Percentiles rank a stretch among this genome's conserved stretches.
Conservation (phyloP, 53 echinoderm and acorn worm genomes). For the Zoroaster sp. region DNA sequence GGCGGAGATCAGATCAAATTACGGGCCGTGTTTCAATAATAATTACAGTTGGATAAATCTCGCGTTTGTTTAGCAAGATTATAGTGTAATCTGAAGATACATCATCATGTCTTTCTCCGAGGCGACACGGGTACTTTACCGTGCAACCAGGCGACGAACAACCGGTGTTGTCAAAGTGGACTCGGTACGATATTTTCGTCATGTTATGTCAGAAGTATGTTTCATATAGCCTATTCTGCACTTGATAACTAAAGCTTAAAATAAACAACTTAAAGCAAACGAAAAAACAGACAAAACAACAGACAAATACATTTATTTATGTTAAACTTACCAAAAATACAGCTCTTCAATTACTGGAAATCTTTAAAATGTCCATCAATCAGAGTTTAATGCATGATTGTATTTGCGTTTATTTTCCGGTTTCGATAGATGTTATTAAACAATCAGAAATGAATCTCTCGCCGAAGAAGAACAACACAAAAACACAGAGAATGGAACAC, state of each 20-base stretch:
- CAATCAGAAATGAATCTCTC: background rate
- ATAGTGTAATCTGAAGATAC: slow-evolving; percentile 13
- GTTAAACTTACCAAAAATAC: background rate
- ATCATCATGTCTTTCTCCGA: background rate
- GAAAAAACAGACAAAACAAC: background rate
- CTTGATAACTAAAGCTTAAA: background rate
- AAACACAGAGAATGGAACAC: background rate
- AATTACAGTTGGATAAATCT: slow-evolving; percentile 1
- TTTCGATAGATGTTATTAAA: background rate
- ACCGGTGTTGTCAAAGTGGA: background rate
- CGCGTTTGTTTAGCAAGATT: slow-evolving; percentile 23
- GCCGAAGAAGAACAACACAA: background rate
- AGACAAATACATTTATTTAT: background rate
- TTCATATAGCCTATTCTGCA: background rate
- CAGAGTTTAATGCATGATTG: background rate
- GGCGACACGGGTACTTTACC: background rate
- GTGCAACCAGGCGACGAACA: background rate
- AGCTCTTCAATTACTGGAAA: background rate
- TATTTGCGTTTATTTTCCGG: background rate
- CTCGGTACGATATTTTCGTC: background rate
- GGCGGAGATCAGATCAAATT: slow-evolving; percentile 27
- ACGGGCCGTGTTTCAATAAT: slow-evolving; percentile 10
- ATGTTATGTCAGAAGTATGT: background rate
- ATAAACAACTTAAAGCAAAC: background rate
- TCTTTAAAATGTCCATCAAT: background rate